Conservation (phyloP, 2,113 vertebrate genomes). For the Centropus bengalensis region DNA sequence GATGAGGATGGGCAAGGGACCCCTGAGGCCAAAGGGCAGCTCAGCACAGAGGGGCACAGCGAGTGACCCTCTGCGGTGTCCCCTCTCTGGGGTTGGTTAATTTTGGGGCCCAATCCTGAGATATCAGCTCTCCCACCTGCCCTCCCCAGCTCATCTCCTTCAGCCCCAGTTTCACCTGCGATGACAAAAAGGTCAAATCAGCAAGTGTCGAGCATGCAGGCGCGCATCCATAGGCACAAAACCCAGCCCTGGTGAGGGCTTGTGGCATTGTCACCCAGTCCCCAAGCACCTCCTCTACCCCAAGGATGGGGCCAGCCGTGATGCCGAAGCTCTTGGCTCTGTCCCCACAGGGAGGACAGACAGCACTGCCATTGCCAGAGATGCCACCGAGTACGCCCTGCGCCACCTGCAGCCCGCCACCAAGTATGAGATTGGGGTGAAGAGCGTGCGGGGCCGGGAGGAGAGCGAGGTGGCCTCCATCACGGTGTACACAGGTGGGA, state of each 20-base stretch:
- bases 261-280: not conserved
- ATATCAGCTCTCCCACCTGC: not conserved
- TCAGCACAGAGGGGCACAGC: rapidly evolving
- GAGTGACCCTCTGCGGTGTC: not conserved
- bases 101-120: not conserved
- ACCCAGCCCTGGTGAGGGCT: not conserved
- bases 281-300: not conserved
- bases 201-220: not conserved
- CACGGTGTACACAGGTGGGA: conserved; percentile 87
- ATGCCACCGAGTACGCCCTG: conserved; percentile 84
- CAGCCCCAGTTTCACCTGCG: not conserved
- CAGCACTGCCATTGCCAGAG: conserved; percentile 85
- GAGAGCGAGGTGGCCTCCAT: conserved; percentile 87
- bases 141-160: rapidly evolving
- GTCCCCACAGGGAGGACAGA: conserved; percentile 84
- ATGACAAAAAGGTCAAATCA: not conserved
- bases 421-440: conserved; percentile 89
- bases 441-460: conserved; percentile 84
- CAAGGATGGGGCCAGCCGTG: rapidly evolving
- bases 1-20: not conserved
- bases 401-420: conserved; percentile 88
- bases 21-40: not conserved
- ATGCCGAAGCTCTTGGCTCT: conserved; percentile 20
- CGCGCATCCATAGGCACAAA: not conserved
- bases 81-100: not conserved